These are phyloP conservation scores for Probaryconus sp. DNA, from an alignment of 1,140 invertebrate species.

Conservation along the genomic window DNA sequence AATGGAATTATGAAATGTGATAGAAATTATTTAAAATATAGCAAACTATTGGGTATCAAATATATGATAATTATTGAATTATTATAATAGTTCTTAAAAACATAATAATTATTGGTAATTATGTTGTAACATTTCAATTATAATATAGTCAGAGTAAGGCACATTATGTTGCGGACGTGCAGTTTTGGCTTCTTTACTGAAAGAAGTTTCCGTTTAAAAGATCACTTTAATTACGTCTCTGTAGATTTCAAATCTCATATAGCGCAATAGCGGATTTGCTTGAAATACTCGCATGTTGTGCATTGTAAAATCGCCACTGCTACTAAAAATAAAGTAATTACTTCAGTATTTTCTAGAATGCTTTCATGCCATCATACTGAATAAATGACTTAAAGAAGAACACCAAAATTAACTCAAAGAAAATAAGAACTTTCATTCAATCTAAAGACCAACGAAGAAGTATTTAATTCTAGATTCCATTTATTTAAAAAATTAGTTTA, in stretches of 20 bases:
- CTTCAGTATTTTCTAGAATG: too few species aligned
- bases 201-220: constrained; percentile 5
- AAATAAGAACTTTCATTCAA: constrained; percentile 29
- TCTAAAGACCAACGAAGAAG: constrained; percentile 1
- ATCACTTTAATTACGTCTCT: constrained; percentile 22
- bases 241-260: constrained; percentile 13
- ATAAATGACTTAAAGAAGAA: constrained; percentile 25
- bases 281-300: constrained; percentile 9
- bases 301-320: constrained; percentile 27
- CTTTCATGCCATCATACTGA: constrained; percentile 12
- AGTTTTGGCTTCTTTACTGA: constrained; percentile 3
- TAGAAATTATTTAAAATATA: too few species aligned
- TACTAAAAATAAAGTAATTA: constrained; percentile 19
- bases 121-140: constrained; percentile 1
- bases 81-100: too few species aligned
- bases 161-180: neutral
- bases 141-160: neutral
- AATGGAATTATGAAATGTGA: too few species aligned
- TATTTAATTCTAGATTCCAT: neutral
- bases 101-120: too few species aligned
- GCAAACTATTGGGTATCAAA: too few species aligned
- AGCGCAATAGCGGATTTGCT: constrained; percentile 4
- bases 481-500: constrained; percentile 6
- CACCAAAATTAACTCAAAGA: constrained; percentile 14
- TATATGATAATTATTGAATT: too few species aligned